A percentile compares a stretch with the other conserved stretches of the same genome.
phyloP scores from a whole-genome alignment of 1,140 invertebrate species.

The Hycleus phaleratus region DNA sequence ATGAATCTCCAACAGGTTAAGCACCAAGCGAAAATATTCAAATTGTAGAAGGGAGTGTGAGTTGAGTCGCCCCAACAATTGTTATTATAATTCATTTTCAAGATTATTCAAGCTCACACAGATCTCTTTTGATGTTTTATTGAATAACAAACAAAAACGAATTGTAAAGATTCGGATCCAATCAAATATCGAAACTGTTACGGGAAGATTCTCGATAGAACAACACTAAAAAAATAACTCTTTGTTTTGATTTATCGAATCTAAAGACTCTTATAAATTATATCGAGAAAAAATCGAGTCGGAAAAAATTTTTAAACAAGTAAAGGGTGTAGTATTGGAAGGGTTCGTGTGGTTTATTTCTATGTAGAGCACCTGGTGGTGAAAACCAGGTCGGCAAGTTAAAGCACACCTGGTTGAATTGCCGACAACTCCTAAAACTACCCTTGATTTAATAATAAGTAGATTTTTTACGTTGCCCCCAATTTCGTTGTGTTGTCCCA shows the following conservation, averaged over 20 bases:
- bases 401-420: conserved; percentile 20
- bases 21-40: no score
- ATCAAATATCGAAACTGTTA: no score
- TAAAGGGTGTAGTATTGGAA: conserved; percentile 10
- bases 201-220: no score
- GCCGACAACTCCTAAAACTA: conserved; percentile 1
- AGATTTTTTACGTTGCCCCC: conserved; percentile 9
- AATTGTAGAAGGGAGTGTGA: no score
- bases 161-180: no score
- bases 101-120: no score
- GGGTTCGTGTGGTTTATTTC: conserved; percentile 19
- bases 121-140: no score
- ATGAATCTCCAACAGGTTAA: no score
- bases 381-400: conserved; percentile 23
- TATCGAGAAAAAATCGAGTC: conserved; percentile 5
- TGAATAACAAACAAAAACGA: no score
- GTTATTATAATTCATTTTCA: no score
- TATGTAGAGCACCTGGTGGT: conserved; percentile 17
- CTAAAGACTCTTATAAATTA: conserved; percentile 18
- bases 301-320: background rate
- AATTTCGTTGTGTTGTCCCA: no score
- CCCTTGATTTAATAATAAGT: conserved; percentile 22
- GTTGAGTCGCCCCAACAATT: no score
- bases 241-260: conserved; percentile 13
- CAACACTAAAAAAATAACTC: background rate